A percentile compares a stretch with the other conserved stretches of the same genome.
phyloP scores from a whole-genome alignment of 2,113 vertebrate genomes.

The Xyrauchen texanus region DNA sequence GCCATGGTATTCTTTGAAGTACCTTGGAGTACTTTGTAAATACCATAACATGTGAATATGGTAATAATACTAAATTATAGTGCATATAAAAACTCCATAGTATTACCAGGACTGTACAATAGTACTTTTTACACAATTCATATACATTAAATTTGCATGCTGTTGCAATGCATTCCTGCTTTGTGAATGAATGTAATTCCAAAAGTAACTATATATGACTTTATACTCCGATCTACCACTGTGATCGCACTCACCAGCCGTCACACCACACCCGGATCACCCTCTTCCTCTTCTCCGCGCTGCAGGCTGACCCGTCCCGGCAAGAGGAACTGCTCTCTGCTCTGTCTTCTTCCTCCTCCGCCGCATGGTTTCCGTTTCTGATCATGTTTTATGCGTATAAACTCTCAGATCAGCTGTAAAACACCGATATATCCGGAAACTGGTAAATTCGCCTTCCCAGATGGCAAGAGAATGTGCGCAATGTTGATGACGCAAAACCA shows the following conservation, averaged over 20 bases:
- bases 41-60: too few relatives aligned
- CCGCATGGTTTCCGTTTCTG: slow-evolving; percentile 78
- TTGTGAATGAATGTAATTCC: too few relatives aligned
- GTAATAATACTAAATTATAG: too few relatives aligned
- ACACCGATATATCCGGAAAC: too few relatives aligned
- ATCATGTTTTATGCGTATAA: slow-evolving; percentile 71
- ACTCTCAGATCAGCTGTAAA: not conserved
- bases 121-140: too few relatives aligned
- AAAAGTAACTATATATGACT: too few relatives aligned
- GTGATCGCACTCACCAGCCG: slow-evolving; percentile 83
- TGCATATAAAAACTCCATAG: too few relatives aligned
- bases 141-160: too few relatives aligned
- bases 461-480: not conserved
- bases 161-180: too few relatives aligned
- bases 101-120: too few relatives aligned
- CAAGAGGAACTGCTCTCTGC: slow-evolving; percentile 39
- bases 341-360: slow-evolving; percentile 33
- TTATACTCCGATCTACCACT: too few relatives aligned
- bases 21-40: too few relatives aligned
- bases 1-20: not conserved
- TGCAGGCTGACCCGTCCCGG: slow-evolving; percentile 39
- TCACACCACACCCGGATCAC: slow-evolving; percentile 90
- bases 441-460: not conserved
- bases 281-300: slow-evolving; percentile 73
- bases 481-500: not conserved